Evolutionary conservation across 2,797 vertebrate species (phyloP).

Genomic region (Gymnoscopelus microlampas): DNA sequence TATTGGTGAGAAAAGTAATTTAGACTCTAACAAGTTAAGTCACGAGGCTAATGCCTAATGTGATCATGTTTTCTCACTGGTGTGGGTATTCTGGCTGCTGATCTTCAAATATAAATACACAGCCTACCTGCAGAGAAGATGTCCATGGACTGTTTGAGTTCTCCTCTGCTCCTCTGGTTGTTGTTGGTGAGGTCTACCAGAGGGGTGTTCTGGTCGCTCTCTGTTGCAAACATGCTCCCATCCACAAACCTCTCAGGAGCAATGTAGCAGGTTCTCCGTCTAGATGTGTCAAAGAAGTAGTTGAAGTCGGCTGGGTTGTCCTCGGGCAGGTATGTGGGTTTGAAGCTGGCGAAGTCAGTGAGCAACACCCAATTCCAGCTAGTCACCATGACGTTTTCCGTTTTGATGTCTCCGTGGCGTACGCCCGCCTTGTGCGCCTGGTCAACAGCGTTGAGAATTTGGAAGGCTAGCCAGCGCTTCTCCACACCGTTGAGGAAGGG

Average conservation of each 20-base stretch:
- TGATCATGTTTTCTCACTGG: too few species aligned
- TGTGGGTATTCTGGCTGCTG: too few species aligned
- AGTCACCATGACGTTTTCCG: conserved; percentile 97
- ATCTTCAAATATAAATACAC: neutral
- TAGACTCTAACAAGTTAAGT: too few species aligned
- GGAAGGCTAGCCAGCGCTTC: conserved; percentile 98
- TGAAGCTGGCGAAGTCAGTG: conserved; percentile 97
- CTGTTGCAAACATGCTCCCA: conserved; percentile 91
- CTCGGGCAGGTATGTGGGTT: conserved; percentile 95
- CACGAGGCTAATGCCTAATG: too few species aligned
- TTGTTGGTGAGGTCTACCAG: conserved; percentile 93
- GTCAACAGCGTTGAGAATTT: conserved; percentile 94
- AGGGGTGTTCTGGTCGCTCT: conserved; percentile 93
- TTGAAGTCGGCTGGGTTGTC: conserved; percentile 99
- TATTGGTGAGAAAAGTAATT: too few species aligned
- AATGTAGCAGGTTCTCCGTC: conserved; percentile 95
- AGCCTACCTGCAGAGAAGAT: conserved; percentile 97
- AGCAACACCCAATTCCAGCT: conserved; percentile 99
- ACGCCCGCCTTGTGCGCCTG: conserved; percentile 95
- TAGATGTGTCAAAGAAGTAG: conserved; percentile 97
- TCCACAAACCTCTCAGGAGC: conserved; percentile 96
- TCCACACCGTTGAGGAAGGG: conserved; percentile 96
- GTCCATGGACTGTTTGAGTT: conserved; percentile 94
- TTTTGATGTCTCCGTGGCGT: conserved; percentile 97
- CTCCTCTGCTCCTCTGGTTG: conserved; percentile 92